Evolutionary conservation across 2,888 invertebrate species (phyloP).

Genomic region (Campaea margaritaria): DNA sequence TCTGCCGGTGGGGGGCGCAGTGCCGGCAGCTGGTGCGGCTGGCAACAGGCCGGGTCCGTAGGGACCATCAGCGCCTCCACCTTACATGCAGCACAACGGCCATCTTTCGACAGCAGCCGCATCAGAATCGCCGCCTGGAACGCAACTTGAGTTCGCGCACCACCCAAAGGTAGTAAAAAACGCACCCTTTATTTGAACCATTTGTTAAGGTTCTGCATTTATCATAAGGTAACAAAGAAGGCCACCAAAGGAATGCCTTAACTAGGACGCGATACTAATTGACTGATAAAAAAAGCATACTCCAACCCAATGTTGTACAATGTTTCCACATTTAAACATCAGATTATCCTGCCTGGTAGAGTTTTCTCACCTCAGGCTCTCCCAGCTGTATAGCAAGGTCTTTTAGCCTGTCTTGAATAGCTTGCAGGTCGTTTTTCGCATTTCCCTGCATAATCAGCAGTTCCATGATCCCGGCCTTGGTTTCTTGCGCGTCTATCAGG

Average conservation of each 20-base stretch:
- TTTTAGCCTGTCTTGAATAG: conserved; percentile 48
- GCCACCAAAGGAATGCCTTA: too few relatives aligned
- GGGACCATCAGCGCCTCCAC: conserved; percentile 57
- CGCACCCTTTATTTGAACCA: too few relatives aligned
- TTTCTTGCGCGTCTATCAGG: conserved; percentile 44
- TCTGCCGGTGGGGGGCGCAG: conserved; percentile 40
- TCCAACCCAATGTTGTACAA: too few relatives aligned
- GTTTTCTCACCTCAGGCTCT: conserved; percentile 66
- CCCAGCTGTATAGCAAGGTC: conserved; percentile 61
- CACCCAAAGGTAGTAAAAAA: too few relatives aligned
- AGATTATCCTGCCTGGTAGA: background rate
- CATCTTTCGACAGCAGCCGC: conserved; percentile 56
- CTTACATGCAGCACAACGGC: conserved; percentile 61
- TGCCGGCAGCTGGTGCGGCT: conserved; percentile 54
- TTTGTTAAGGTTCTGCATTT: too few relatives aligned
- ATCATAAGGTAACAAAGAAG: too few relatives aligned
- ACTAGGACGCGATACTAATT: too few relatives aligned
- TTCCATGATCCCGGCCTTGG: conserved; percentile 62
- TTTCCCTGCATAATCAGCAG: conserved; percentile 55
- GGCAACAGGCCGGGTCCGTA: conserved; percentile 38
- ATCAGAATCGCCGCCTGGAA: conserved; percentile 66
- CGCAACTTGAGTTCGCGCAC: background rate
- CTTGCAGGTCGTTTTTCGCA: conserved; percentile 49
- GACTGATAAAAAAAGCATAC: background rate
- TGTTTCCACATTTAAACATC: background rate